These are phyloP conservation scores for Cheirogaleus major DNA, from an alignment of 2,797 vertebrate species.

Conservation along the genomic window DNA sequence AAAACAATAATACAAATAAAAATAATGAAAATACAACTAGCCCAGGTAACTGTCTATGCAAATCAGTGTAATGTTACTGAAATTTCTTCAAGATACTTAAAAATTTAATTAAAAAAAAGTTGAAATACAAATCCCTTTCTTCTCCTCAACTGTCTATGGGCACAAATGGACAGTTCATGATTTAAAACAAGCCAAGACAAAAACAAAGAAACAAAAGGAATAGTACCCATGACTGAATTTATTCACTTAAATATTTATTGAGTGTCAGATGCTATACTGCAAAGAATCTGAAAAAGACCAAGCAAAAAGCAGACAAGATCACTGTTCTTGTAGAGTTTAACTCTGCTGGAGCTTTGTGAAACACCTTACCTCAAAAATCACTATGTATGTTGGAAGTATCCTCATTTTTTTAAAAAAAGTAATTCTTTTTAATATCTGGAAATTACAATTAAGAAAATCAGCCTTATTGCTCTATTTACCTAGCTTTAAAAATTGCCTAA, in stretches of 20 bases:
- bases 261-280: neutral
- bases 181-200: neutral
- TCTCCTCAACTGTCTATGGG: neutral
- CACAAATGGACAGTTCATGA: neutral
- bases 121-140: constrained; percentile 10
- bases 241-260: constrained; percentile 5
- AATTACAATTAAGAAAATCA: constrained; percentile 34
- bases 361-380: neutral
- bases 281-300: neutral
- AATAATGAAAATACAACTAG: neutral
- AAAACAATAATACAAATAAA: constrained; percentile 48
- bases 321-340: neutral
- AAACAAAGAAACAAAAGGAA: constrained; percentile 30
- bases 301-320: neutral
- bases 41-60: neutral
- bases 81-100: constrained; percentile 18
- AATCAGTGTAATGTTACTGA: neutral
- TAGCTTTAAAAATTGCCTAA: constrained; percentile 1
- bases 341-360: neutral
- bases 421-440: neutral
- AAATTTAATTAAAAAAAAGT: neutral
- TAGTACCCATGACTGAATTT: neutral
- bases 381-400: neutral
- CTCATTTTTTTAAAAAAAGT: neutral
- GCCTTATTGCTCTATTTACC: neutral